phyloP scores from a whole-genome alignment of 2,888 invertebrate species.

The Troides helena region DNA sequence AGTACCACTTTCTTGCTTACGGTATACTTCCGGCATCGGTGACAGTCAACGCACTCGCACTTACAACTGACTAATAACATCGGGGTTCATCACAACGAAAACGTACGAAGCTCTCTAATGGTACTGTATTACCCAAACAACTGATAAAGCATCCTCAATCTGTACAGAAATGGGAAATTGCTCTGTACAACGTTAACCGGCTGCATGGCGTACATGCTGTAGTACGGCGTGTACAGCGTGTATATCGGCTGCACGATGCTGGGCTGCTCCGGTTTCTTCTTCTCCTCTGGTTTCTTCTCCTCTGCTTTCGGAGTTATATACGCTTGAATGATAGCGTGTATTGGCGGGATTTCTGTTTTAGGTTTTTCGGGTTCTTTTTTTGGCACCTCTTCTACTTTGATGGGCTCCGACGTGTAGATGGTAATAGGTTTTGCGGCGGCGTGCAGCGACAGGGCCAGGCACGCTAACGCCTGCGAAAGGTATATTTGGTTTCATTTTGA shows the following conservation, averaged over 20 bases:
- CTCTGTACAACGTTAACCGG: neutral
- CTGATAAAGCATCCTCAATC: constrained; percentile 22
- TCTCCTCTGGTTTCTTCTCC: constrained; percentile 19
- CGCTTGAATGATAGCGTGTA: constrained; percentile 8
- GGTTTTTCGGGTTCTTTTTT: constrained; percentile 10
- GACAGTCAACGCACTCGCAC: too few species aligned
- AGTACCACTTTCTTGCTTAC: too few species aligned
- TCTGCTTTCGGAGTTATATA: constrained; percentile 9
- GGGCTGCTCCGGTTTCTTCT: constrained; percentile 7
- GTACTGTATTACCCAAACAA: constrained; percentile 14
- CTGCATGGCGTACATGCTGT: constrained; percentile 5
- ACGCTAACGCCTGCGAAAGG: constrained; percentile 6
- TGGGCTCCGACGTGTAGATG: constrained; percentile 26
- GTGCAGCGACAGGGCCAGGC: neutral
- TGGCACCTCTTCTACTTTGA: constrained; percentile 18
- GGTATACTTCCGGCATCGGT: too few species aligned
- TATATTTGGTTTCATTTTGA: neutral
- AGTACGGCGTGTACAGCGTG: constrained; percentile 10
- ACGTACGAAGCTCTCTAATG: too few species aligned
- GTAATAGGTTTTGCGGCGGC: constrained; percentile 17
- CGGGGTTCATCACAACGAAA: too few species aligned
- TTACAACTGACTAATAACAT: too few species aligned
- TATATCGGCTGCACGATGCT: neutral
- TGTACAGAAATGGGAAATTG: constrained; percentile 14
- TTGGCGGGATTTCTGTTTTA: neutral